Evolutionary conservation across 1,140 invertebrate genomes (phyloP).

Genomic region (Hylyphantes graminicola): DNA sequence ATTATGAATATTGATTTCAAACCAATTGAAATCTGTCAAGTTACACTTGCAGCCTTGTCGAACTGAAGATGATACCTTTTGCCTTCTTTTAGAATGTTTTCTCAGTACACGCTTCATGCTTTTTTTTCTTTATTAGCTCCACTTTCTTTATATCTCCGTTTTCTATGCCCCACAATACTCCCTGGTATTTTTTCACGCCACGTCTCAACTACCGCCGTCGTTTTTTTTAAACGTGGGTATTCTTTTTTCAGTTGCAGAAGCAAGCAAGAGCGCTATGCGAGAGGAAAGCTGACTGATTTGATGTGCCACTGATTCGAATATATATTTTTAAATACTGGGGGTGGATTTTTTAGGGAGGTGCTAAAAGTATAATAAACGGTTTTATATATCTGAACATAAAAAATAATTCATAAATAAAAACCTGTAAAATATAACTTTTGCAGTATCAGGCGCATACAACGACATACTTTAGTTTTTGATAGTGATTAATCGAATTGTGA

Average conservation of each 20-base stretch:
- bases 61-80: neutral
- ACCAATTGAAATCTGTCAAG: too few relatives aligned
- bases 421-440: too few relatives aligned
- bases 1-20: too few relatives aligned
- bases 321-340: too few relatives aligned
- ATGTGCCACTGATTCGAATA: conserved; percentile 17
- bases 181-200: conserved; percentile 21
- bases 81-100: conserved; percentile 20
- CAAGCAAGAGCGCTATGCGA: neutral
- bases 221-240: conserved; percentile 38
- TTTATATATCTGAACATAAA: too few relatives aligned
- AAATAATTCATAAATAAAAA: too few relatives aligned
- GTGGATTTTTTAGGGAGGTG: too few relatives aligned
- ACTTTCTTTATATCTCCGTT: conserved; percentile 8
- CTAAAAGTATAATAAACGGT: too few relatives aligned
- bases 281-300: conserved; percentile 20
- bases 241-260: conserved; percentile 11
- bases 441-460: too few relatives aligned
- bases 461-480: too few relatives aligned
- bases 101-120: neutral
- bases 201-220: conserved; percentile 12
- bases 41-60: too few relatives aligned
- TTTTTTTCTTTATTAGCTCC: conserved; percentile 30
- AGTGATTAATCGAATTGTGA: too few relatives aligned
- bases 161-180: conserved; percentile 10